A percentile compares a stretch with the other conserved stretches of the same genome.
Conservation (phyloP, 2,888 invertebrate genomes). For the Lutraria lutraria region DNA sequence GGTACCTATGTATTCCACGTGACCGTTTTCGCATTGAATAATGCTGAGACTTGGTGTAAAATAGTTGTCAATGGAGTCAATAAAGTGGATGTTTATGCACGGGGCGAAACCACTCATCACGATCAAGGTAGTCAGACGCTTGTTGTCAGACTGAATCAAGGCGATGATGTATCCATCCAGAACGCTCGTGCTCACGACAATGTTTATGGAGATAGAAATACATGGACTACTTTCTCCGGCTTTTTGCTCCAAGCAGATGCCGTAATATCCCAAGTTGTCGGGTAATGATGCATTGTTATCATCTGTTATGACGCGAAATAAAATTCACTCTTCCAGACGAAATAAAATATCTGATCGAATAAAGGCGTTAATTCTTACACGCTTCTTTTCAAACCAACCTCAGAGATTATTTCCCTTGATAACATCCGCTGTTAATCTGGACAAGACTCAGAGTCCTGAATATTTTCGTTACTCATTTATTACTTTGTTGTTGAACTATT, state of each 20-base stretch:
- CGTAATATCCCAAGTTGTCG: neutral
- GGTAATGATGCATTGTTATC: neutral
- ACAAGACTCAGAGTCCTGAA: no score
- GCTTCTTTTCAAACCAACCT: no score
- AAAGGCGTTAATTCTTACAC: no score
- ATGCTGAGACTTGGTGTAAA: slow-evolving; percentile 32
- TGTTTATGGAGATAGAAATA: slow-evolving; percentile 20
- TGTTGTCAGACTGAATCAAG: slow-evolving; percentile 18
- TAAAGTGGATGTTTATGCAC: slow-evolving; percentile 18
- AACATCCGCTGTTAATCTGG: no score
- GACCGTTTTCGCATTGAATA: slow-evolving; percentile 11
- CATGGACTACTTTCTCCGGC: slow-evolving; percentile 42
- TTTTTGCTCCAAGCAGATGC: slow-evolving; percentile 29
- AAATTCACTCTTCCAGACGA: neutral
- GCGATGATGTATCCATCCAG: slow-evolving; percentile 42
- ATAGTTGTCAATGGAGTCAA: slow-evolving; percentile 35
- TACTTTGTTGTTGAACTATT: no score
- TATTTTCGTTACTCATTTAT: no score
- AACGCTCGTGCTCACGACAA: neutral
- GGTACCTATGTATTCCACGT: slow-evolving; percentile 30
- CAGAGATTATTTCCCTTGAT: no score
- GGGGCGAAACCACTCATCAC: slow-evolving; percentile 26
- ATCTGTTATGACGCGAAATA: neutral
- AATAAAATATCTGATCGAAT: no score
- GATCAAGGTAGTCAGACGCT: slow-evolving; percentile 33